Conservation (phyloP, 1,140 invertebrate genomes). For the Nebria ingens region DNA sequence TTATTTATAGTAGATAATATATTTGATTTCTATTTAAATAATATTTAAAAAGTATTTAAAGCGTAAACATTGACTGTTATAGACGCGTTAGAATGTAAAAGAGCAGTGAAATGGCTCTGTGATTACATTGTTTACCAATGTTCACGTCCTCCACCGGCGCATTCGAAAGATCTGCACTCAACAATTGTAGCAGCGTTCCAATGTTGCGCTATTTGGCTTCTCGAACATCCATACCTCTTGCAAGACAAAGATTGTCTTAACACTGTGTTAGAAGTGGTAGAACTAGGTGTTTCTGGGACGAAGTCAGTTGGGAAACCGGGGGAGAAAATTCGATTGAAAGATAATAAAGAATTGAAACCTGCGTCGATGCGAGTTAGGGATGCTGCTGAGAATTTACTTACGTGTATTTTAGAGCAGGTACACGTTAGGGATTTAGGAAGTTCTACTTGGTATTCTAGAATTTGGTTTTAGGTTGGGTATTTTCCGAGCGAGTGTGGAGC, state of each 20-base stretch:
- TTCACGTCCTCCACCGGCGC: conserved; percentile 84
- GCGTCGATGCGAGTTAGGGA: conserved; percentile 92
- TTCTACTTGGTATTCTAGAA: no score
- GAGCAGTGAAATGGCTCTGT: conserved; percentile 95
- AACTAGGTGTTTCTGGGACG: conserved; percentile 93
- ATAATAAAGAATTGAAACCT: conserved; percentile 91
- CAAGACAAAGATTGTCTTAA: conserved; percentile 87
- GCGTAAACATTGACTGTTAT: no score
- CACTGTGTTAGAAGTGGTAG: conserved; percentile 91
- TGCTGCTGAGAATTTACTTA: conserved; percentile 86
- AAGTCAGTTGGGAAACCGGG: conserved; percentile 81
- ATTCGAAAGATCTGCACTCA: conserved; percentile 96
- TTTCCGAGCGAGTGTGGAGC: conserved; percentile 76
- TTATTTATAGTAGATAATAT: no score
- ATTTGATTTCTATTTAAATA: no score
- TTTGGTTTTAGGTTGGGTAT: conserved; percentile 52
- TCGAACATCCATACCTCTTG: conserved; percentile 76
- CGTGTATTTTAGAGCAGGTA: conserved; percentile 84
- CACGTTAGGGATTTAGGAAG: conserved; percentile 10
- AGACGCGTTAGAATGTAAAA: conserved; percentile 79
- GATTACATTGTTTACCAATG: conserved; percentile 96
- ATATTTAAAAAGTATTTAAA: no score
- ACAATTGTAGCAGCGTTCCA: conserved; percentile 92
- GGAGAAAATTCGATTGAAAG: conserved; percentile 84
- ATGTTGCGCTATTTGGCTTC: conserved; percentile 85